These are phyloP conservation scores for Chionoecetes opilio DNA, from an alignment of 1,140 invertebrate genomes.

Conservation along the genomic window DNA sequence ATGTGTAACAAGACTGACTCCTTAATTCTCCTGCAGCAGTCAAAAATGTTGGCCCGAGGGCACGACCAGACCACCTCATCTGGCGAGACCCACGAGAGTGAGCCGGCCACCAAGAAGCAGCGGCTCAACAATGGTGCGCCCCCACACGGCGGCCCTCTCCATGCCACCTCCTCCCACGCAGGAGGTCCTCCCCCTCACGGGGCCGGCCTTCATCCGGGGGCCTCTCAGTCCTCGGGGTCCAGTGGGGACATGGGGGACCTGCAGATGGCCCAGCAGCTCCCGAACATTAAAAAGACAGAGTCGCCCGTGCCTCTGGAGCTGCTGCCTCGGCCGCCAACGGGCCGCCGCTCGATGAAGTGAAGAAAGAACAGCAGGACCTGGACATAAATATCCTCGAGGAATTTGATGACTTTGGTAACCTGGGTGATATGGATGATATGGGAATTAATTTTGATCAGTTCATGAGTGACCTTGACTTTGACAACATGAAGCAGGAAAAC, in stretches of 20 bases:
- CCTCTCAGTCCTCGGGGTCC: slow-evolving; percentile 60
- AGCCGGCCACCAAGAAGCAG: slow-evolving; percentile 78
- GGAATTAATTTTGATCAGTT: slow-evolving; percentile 79
- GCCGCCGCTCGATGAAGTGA: slow-evolving; percentile 64
- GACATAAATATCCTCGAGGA: slow-evolving; percentile 69
- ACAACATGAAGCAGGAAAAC: slow-evolving; percentile 79
- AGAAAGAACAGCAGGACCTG: slow-evolving; percentile 72
- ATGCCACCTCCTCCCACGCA: slow-evolving; percentile 63
- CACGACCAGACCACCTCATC: slow-evolving; percentile 79
- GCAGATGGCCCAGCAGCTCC: slow-evolving; percentile 77
- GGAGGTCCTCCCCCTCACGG: slow-evolving; percentile 66
- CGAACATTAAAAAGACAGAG: slow-evolving; percentile 77
- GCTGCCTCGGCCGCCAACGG: slow-evolving; percentile 64
- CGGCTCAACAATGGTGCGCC: slow-evolving; percentile 71
- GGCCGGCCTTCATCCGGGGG: slow-evolving; percentile 54
- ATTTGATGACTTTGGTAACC: slow-evolving; percentile 72
- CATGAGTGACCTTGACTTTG: slow-evolving; percentile 78
- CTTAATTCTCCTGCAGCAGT: slow-evolving; percentile 65
- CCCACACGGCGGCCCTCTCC: slow-evolving; percentile 57
- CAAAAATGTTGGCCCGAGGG: slow-evolving; percentile 76
- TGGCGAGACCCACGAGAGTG: slow-evolving; percentile 78
- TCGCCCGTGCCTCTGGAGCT: slow-evolving; percentile 69
- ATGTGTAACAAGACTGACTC: not conserved
- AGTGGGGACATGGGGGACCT: slow-evolving; percentile 72
- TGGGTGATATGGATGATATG: slow-evolving; percentile 78